Evolutionary conservation across 1,140 invertebrate genomes (phyloP).

Genomic region (Bursaphelenchus mucronatus): DNA sequence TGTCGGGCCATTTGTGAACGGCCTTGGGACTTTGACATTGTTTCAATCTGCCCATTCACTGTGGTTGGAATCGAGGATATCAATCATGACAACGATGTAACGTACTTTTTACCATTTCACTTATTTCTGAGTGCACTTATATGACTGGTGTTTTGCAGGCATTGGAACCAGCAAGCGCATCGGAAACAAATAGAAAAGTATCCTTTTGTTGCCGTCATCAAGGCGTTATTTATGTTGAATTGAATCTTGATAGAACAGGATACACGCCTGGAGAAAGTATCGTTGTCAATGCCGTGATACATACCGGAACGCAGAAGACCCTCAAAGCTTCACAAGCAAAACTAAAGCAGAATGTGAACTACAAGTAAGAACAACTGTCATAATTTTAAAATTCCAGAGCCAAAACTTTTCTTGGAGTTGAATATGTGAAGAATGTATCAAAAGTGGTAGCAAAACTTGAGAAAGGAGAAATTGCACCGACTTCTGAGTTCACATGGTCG

Average conservation of each 20-base stretch:
- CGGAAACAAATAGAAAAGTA: constrained; percentile 52
- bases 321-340: constrained; percentile 31
- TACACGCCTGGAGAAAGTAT: constrained; percentile 58
- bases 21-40: constrained; percentile 61
- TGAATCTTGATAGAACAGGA: constrained; percentile 44
- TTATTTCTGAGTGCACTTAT: constrained; percentile 12
- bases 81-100: constrained; percentile 51
- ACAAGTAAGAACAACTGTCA: constrained; percentile 39
- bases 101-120: constrained; percentile 15
- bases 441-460: constrained; percentile 32
- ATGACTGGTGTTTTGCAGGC: constrained; percentile 30
- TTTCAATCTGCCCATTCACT: constrained; percentile 50
- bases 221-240: constrained; percentile 45
- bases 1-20: constrained; percentile 57
- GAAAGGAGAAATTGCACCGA: constrained; percentile 36
- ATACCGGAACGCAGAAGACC: constrained; percentile 37
- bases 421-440: constrained; percentile 40
- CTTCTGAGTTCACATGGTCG: constrained; percentile 28
- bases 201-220: constrained; percentile 51
- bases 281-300: constrained; percentile 37
- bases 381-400: constrained; percentile 43
- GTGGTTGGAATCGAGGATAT: constrained; percentile 60
- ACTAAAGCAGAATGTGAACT: constrained; percentile 52
- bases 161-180: constrained; percentile 36
- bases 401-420: constrained; percentile 58